Evolutionary conservation across 2,113 vertebrate species (phyloP), one percentile per base, ranked within the genome.

Genomic region (Oncorhynchus nerka): DNA sequence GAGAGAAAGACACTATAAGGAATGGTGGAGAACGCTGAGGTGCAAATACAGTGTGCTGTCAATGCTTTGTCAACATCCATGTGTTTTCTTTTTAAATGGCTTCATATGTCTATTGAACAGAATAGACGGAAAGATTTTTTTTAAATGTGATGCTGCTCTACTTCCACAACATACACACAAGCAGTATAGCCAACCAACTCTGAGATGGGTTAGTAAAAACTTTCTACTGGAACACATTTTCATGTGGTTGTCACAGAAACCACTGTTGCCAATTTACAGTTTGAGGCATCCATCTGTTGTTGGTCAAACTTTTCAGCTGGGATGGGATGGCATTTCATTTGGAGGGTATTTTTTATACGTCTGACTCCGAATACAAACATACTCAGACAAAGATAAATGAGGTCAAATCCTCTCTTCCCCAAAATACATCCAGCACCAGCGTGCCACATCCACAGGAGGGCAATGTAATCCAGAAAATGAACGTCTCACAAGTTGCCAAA

Each of bases 401-500:
- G 11, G 11, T 24, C 9, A 64, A 64, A 64, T 64, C 62, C 11
- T 15, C 39, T 2, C 39, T 45, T 45, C 39, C 9, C 39, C 2
- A 15, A 74, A 73, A 69, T 12, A 12, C 28, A 73, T 51, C 48
- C 24, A 83, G 62, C 66, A 76, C 34, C 48, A 32, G 32, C 39
- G 24, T 45, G 9, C 39, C 39, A 55, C 8, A 49, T 55, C 88
- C 88, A 89, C 77, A 79, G 12, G 78, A 82, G 68, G 87, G 88
- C 84, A 79, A 71, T 59, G n/a, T 68, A 5, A 48, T 24, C 65
- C 79, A 75, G 2, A 70, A 22, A 19, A 32, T 28, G 4, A n/a
- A 16, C 4, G 2, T 57, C 13, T 45, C 39, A 45, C 39, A 45
- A 45, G 9, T 39, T 39, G 39, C 39, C 39, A 39, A 55, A n/a